Percentiles rank a stretch among this genome's conserved stretches.
These are phyloP conservation scores for Megaleporinus macrocephalus DNA, from an alignment of 2,113 vertebrate genomes.

Conservation along the genomic window DNA sequence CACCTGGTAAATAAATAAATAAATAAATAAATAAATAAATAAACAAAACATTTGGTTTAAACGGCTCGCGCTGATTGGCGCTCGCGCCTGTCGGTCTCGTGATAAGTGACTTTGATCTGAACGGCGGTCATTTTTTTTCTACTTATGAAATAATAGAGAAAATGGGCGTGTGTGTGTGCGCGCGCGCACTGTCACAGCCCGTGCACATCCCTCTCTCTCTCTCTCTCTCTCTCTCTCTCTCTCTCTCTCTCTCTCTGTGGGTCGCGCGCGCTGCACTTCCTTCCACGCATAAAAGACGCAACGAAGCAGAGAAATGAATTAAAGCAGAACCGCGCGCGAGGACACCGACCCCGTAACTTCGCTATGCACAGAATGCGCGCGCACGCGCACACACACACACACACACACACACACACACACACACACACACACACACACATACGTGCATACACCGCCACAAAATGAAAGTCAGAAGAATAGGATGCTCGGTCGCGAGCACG, in stretches of 20 bases:
- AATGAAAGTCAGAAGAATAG: conserved; percentile 53
- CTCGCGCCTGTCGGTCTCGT: neutral
- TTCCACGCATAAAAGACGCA: conserved; percentile 19
- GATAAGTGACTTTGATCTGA: conserved; percentile 8
- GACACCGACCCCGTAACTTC: conserved; percentile 27
- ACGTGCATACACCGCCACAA: conserved; percentile 6
- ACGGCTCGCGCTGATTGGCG: neutral
- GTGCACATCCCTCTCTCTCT: conserved; percentile 22
- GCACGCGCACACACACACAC: neutral
- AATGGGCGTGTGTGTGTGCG: conserved; percentile 55
- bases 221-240: conserved; percentile 15
- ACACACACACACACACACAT: too few relatives aligned
- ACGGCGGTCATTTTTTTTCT: conserved; percentile 19
- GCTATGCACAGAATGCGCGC: conserved; percentile 6
- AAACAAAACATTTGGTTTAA: neutral
- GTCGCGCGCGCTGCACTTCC: conserved; percentile 42
- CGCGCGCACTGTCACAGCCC: conserved; percentile 42
- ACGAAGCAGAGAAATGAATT: neutral
- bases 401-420: neutral
- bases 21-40: neutral
- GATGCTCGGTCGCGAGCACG: conserved; percentile 29
- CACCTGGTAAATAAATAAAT: neutral
- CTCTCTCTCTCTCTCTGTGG: conserved; percentile 12
- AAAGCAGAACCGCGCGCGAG: neutral
- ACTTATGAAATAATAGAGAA: conserved; percentile 17